Base-by-base conservation (phyloP, 2,113 vertebrate species). In the Stegostoma tigrinum region DNA sequence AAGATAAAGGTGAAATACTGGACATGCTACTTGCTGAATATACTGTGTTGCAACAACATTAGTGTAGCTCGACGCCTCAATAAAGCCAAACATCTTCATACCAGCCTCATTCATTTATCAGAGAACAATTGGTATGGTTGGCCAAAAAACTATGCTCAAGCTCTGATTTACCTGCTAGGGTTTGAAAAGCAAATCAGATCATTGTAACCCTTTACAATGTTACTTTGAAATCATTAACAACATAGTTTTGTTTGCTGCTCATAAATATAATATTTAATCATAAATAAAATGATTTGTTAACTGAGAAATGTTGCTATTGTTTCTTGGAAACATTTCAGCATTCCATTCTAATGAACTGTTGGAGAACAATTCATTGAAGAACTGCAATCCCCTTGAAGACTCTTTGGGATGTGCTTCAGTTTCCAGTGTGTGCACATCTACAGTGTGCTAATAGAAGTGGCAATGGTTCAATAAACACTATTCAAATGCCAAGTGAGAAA, bases 31-130 rank as follows among this genome's bases (percentile, higher is more conserved):
- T 68, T 96, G 21, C 96, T 97, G 45, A 96, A 96, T 64, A 64
- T 96, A 96, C 95, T 97, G 52, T 96, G 96, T 1, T 98, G 91
- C 95, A 97, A 96, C n/a, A 97, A 45, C 42, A 5, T 66, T 8
- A 30, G 95, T 6, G 67, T 30, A 17, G 61, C 96, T 2, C 96
- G 5, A 83, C 96, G 96, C 68, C 95, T 96, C 80, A 91, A 52
- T 45, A 93, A 85, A 2, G 15, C 0, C 0, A 5, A 14, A 0
- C 27, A n/a, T 96, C 1, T 96, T 75, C 91, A 93, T 87, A 38
- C 52, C 1, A 80, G 96, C 12, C 34, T 97, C 87, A 95, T 97
- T 67, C 23, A 14, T 0, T 14, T 96, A 24, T 95, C 96, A 66
- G 3, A 2, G 0, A 17, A 96, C 30, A 67, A 96, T 0, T 97